These are phyloP conservation scores for Thalpophila matura DNA, from an alignment of 2,888 invertebrate genomes.

Conservation along the genomic window DNA sequence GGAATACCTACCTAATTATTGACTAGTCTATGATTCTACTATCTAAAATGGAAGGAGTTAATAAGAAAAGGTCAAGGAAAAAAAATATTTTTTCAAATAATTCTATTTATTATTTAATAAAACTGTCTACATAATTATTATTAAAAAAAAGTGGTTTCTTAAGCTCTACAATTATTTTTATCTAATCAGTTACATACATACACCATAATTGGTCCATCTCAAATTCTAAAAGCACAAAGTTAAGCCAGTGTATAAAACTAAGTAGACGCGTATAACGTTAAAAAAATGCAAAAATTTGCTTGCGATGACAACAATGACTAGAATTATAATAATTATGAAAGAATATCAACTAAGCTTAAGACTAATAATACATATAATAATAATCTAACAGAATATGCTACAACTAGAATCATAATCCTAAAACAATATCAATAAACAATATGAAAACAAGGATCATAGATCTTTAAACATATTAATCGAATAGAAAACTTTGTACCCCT, in stretches of 20 bases:
- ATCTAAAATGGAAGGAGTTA: background rate
- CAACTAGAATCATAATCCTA: too few species aligned
- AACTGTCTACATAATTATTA: background rate
- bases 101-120: constrained; percentile 13
- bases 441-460: too few species aligned
- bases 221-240: background rate
- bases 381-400: background rate
- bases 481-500: too few species aligned
- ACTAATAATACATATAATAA: background rate
- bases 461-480: too few species aligned
- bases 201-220: constrained; percentile 11
- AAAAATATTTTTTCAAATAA: too few species aligned
- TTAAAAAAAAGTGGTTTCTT: background rate
- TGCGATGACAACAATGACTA: background rate
- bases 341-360: background rate
- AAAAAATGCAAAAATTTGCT: too few species aligned
- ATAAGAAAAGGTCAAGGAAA: background rate
- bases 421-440: too few species aligned
- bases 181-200: constrained; percentile 1
- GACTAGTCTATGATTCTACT: too few species aligned
- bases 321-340: background rate
- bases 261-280: background rate
- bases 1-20: too few species aligned
- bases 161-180: background rate
- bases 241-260: constrained; percentile 7